Conservation (phyloP, 2,888 invertebrate species). For the Timema podura region DNA sequence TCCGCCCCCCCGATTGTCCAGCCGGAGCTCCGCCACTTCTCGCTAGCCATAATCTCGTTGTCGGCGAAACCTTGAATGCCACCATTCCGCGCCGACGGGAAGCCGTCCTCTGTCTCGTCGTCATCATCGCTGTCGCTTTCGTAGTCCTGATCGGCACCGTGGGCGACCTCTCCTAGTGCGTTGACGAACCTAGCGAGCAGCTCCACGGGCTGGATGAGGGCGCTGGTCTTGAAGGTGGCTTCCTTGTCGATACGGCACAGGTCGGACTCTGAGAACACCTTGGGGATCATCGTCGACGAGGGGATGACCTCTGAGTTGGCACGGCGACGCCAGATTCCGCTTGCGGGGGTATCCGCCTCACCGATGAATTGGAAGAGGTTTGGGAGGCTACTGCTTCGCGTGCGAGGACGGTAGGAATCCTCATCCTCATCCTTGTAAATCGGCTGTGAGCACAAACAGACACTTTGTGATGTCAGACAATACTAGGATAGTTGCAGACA, state of each 20-base stretch:
- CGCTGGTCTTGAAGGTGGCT: slow-evolving; percentile 58
- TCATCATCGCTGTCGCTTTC: slow-evolving; percentile 32
- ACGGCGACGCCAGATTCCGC: slow-evolving; percentile 39
- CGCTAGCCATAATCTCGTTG: slow-evolving; percentile 68
- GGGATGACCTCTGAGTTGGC: slow-evolving; percentile 35
- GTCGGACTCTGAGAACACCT: slow-evolving; percentile 75
- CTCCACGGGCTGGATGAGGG: slow-evolving; percentile 70
- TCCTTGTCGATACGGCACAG: slow-evolving; percentile 72
- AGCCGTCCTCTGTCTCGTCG: slow-evolving; percentile 40
- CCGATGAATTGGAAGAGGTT: slow-evolving; percentile 18
- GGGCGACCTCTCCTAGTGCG: slow-evolving; percentile 55
- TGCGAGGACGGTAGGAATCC: slow-evolving; percentile 45
- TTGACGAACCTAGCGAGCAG: slow-evolving; percentile 72
- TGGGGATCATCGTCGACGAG: slow-evolving; percentile 40
- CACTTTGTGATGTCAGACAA: no score
- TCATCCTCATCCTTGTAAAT: slow-evolving; percentile 53
- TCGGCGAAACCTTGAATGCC: slow-evolving; percentile 65
- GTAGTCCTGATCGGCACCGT: slow-evolving; percentile 14
- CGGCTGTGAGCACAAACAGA: slow-evolving; percentile 53
- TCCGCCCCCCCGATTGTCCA: slow-evolving; percentile 13
- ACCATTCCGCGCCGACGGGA: slow-evolving; percentile 33
- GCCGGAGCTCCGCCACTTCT: slow-evolving; percentile 47
- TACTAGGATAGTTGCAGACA: neutral
- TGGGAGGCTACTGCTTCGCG: slow-evolving; percentile 32
- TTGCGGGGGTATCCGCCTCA: slow-evolving; percentile 26